Conservation (phyloP, 1,140 invertebrate species). For the Brachionus angularis region DNA sequence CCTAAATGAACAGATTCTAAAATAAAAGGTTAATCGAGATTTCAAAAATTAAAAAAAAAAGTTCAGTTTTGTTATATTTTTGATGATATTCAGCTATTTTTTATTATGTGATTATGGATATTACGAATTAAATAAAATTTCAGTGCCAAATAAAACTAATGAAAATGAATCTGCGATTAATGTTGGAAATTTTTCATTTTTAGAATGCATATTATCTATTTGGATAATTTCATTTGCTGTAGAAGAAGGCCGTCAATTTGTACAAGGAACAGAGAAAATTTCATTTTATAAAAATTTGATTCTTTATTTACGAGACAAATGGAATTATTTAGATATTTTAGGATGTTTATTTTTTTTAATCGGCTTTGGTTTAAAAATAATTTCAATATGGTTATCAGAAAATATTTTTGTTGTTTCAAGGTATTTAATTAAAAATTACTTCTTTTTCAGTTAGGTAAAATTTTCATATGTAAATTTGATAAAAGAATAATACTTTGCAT, state of each 20-base stretch:
- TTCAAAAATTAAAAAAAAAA: too few species aligned
- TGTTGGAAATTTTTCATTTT: background rate
- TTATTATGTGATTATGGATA: too few species aligned
- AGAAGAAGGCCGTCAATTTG: constrained; percentile 46
- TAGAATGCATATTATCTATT: constrained; percentile 41
- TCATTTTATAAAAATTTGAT: constrained; percentile 2
- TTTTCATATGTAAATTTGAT: background rate
- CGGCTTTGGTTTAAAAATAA: background rate
- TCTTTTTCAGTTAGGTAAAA: background rate
- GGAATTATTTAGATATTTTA: constrained; percentile 38
- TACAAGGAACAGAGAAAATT: constrained; percentile 13
- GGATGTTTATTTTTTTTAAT: constrained; percentile 31
- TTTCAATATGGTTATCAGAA: constrained; percentile 1
- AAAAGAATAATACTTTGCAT: constrained; percentile 17
- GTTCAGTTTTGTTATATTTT: too few species aligned
- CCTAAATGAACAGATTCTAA: too few species aligned
- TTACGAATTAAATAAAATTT: too few species aligned
- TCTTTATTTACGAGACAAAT: constrained; percentile 33
- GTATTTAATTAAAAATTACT: background rate
- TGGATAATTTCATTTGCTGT: constrained; percentile 44
- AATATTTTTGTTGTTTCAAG: background rate
- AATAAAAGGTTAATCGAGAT: too few species aligned
- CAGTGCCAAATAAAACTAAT: too few species aligned
- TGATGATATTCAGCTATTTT: background rate
- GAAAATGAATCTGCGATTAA: too few species aligned